Evolutionary conservation across 2,113 vertebrate species (phyloP).

Genomic region (Symphodus melops): DNA sequence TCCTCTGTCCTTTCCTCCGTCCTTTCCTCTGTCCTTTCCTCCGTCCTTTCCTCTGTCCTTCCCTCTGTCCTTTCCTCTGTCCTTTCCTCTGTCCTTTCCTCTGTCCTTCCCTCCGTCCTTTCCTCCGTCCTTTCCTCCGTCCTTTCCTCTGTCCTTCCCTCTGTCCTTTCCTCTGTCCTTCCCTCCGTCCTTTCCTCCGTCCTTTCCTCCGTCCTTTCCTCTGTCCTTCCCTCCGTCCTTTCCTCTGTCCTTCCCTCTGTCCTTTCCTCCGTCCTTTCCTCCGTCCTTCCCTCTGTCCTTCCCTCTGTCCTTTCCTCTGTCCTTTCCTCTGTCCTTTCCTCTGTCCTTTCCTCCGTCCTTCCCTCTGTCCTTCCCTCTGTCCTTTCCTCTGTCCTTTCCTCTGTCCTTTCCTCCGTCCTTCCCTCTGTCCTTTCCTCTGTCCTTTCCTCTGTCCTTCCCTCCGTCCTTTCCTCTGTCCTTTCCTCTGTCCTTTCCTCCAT

Average conservation of each 20-base stretch:
- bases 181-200: not conserved
- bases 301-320: not conserved
- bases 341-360: not conserved
- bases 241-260: no score
- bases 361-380: not conserved
- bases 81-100: not conserved
- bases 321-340: not conserved
- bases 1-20: not conserved
- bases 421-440: not conserved
- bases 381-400: not conserved
- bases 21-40: not conserved
- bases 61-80: not conserved
- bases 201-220: no score
- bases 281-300: no score
- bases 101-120: not conserved
- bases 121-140: not conserved
- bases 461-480: not conserved
- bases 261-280: no score
- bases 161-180: conserved; percentile 23
- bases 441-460: conserved; percentile 22
- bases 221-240: not conserved
- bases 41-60: not conserved
- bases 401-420: not conserved
- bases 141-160: conserved; percentile 20
- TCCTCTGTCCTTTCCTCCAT: no score